Percentiles rank a stretch among this genome's conserved stretches.
These are phyloP conservation scores for Neoitamus cyanurus DNA, from an alignment of 2,888 invertebrate genomes.

Conservation along the genomic window DNA sequence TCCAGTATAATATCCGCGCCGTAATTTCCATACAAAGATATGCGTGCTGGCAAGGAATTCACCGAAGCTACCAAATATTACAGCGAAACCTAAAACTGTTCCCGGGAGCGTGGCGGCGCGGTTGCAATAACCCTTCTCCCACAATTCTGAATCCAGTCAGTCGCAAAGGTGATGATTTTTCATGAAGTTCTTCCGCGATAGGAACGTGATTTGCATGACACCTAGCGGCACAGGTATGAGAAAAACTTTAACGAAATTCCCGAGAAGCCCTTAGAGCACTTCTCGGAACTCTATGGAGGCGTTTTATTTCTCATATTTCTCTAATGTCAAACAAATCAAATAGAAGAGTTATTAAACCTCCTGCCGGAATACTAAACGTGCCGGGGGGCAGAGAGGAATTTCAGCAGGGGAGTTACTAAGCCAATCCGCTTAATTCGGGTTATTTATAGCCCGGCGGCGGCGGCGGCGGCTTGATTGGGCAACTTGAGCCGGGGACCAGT, in stretches of 20 bases:
- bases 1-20: background rate
- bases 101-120: no score
- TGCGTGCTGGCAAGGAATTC: background rate
- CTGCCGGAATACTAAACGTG: background rate
- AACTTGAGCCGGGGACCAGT: background rate
- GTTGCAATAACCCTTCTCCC: background rate
- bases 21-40: background rate
- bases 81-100: background rate
- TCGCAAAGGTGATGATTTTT: constrained; percentile 3
- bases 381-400: background rate
- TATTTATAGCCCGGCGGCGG: background rate
- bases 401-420: background rate
- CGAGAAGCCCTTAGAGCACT: background rate
- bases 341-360: background rate
- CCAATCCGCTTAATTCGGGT: background rate
- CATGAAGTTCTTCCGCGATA: constrained; percentile 25
- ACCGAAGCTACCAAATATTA: background rate
- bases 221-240: background rate
- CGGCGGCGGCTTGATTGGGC: background rate
- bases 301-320: background rate
- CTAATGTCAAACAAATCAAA: constrained; percentile 20
- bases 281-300: background rate
- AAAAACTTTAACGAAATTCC: background rate
- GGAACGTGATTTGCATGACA: constrained; percentile 15
- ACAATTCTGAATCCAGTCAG: background rate